phyloP scores from a whole-genome alignment of 2,888 invertebrate species.

The Andricus curvator region DNA sequence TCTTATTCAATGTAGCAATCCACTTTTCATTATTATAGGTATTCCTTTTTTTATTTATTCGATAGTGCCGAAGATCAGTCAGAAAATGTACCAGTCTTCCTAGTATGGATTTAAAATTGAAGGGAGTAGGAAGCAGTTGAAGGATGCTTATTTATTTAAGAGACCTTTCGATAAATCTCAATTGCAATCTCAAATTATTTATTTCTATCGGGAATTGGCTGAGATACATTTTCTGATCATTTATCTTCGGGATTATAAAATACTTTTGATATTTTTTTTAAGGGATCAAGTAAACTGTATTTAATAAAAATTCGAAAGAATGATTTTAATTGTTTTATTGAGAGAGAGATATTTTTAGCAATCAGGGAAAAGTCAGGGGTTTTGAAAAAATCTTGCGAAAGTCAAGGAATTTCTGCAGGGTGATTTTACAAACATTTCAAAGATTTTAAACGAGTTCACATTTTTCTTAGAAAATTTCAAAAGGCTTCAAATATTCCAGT shows the following conservation, averaged over 20 bases:
- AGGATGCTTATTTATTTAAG: background rate
- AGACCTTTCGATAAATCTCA: background rate
- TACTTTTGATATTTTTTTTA: background rate
- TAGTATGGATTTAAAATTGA: background rate
- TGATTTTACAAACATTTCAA: too few relatives aligned
- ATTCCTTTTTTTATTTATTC: background rate
- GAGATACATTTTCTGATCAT: background rate
- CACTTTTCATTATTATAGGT: background rate
- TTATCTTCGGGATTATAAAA: background rate
- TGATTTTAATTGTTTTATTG: background rate
- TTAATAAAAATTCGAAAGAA: conserved; percentile 1
- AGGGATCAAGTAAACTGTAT: conserved; percentile 2
- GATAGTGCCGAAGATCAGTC: background rate
- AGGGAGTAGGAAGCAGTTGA: too few relatives aligned
- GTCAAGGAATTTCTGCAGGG: too few relatives aligned
- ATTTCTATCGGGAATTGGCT: background rate
- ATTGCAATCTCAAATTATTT: background rate
- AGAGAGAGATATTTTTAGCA: too few relatives aligned
- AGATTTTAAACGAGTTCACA: too few relatives aligned
- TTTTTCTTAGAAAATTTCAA: too few relatives aligned
- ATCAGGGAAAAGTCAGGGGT: too few relatives aligned
- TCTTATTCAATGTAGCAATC: background rate
- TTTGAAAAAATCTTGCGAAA: too few relatives aligned
- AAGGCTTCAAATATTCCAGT: too few relatives aligned
- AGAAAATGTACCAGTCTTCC: background rate